These are phyloP conservation scores for Cottus gobio DNA, from an alignment of 2,113 vertebrate genomes.

Conservation along the genomic window DNA sequence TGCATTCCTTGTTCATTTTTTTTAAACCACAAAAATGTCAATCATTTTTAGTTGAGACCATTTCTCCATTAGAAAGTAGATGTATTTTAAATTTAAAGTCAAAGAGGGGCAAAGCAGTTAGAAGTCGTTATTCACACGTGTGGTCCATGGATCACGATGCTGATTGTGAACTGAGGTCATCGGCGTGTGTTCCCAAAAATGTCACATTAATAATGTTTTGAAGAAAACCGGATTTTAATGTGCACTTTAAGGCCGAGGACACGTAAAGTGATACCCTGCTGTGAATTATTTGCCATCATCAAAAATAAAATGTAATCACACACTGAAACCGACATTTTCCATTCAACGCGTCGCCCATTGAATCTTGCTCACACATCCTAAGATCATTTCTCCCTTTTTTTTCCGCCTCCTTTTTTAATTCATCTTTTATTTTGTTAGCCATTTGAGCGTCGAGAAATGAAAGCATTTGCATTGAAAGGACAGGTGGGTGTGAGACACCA, in stretches of 20 bases:
- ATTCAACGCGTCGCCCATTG: slow-evolving; percentile 42
- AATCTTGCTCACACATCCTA: slow-evolving; percentile 50
- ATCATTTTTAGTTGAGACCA: not conserved
- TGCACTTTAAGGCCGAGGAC: slow-evolving; percentile 17
- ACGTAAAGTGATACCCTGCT: slow-evolving; percentile 30
- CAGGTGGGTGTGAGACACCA: slow-evolving; percentile 78
- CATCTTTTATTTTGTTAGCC: slow-evolving; percentile 64
- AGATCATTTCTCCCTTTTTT: slow-evolving; percentile 44
- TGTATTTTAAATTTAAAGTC: not conserved
- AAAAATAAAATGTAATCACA: slow-evolving; percentile 24
- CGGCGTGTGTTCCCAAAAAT: not conserved
- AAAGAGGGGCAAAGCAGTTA: not conserved
- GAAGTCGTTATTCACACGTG: not conserved
- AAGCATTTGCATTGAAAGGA: slow-evolving; percentile 71
- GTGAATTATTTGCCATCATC: slow-evolving; percentile 52
- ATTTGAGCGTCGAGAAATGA: slow-evolving; percentile 59
- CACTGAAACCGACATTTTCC: slow-evolving; percentile 38
- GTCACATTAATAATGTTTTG: slow-evolving; percentile 10
- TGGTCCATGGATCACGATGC: slow-evolving; percentile 15
- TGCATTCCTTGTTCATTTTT: not conserved
- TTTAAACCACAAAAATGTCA: not conserved
- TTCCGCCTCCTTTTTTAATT: slow-evolving; percentile 35
- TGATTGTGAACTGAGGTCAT: slow-evolving; percentile 6
- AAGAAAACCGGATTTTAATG: slow-evolving; percentile 22
- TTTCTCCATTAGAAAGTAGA: not conserved